Base-by-base conservation (phyloP, 2,113 vertebrate genomes). In the Embiotoca jacksoni region DNA sequence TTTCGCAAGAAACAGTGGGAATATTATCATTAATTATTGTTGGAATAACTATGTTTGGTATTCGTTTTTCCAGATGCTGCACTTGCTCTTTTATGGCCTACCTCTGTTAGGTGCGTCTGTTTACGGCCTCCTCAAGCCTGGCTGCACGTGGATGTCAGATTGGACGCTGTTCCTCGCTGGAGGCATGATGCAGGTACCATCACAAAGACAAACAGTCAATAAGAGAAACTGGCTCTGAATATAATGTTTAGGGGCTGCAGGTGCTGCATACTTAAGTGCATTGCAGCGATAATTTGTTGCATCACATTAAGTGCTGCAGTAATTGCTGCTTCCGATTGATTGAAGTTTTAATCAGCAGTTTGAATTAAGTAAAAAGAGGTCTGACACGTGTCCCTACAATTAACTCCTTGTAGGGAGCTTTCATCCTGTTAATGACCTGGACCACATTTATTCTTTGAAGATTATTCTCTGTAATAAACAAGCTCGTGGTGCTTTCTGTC, bases 141-240 rank as follows among this genome's bases (percentile, higher is more conserved):
- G 96, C 6, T 97, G 96, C 83, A 92, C 93, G 8, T 98, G 97
- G 96, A 94, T 98, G 94, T 92, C 95, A 0, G 97, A 97, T 88
- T 96, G 95, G 95, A 94, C 95, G 6, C 37, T 97, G 58, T 92
- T 97, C 81, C 92, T 93, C 0, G 95, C 97, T 0, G 97, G 97
- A 2, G 96, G 94, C 30, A 55, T 97, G 0, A 95, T 95, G 3
- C 97, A 99, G 96, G 97, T 98, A 88, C 75, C 41, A 32, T 13
- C 58, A 5, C 5, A 8, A 53, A 37, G 65, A 47, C 39, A 56
- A 52, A 62, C 14, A 58, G 31, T 60, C 39, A 35, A 78, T 64
- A 54, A 41, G 50, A 9, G 59, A 49, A 70, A 39, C 41, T 49
- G 52, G 9, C 11, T 81, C 41, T 63, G 70, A 67, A 66, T 78